Conservation (phyloP, 2,797 vertebrate species). For the Loriculus beryllinus region DNA sequence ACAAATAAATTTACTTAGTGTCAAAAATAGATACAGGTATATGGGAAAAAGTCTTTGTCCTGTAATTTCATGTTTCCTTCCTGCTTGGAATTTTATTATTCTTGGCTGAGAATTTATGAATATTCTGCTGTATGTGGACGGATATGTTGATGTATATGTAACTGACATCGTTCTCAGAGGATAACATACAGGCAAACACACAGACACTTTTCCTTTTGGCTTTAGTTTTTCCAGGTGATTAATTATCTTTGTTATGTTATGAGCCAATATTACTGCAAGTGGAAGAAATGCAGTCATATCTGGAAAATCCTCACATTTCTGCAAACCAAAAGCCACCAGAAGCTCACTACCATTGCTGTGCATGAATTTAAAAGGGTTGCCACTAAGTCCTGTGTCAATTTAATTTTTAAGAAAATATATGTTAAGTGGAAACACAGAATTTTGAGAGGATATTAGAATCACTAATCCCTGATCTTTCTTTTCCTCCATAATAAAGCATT, state of each 20-base stretch:
- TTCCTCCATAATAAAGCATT: neutral
- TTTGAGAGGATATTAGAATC: neutral
- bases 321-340: neutral
- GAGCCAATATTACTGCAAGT: slow-evolving; percentile 28
- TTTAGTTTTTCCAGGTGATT: slow-evolving; percentile 14
- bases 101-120: neutral
- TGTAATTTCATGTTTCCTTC: slow-evolving; percentile 45
- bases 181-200: neutral
- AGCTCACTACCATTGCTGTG: neutral
- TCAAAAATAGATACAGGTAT: neutral
- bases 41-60: neutral
- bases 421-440: neutral
- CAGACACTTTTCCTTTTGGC: slow-evolving; percentile 16
- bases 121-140: neutral
- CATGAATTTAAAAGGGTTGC: neutral
- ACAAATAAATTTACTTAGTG: slow-evolving; percentile 15
- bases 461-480: neutral
- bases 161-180: neutral
- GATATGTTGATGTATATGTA: neutral
- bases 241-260: slow-evolving; percentile 27
- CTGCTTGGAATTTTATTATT: slow-evolving; percentile 27
- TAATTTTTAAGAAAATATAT: neutral
- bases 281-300: slow-evolving; percentile 28
- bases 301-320: slow-evolving; percentile 3
- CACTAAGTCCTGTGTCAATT: neutral